phyloP scores from a whole-genome alignment of 2,113 vertebrate genomes.

The Columbina picui region DNA sequence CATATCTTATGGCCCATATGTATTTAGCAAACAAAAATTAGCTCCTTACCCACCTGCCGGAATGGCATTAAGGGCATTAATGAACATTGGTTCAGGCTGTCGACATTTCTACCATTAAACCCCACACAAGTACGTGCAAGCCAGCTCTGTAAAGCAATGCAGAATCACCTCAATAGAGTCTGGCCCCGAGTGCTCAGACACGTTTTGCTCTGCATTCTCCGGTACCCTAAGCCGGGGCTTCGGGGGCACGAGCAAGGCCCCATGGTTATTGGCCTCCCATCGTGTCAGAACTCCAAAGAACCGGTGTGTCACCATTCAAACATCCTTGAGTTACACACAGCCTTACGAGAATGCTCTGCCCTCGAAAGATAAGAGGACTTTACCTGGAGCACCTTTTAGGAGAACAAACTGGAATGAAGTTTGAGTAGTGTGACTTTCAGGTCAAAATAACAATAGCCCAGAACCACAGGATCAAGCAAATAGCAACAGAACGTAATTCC shows the following conservation, averaged over 20 bases:
- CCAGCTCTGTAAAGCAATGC: rapidly evolving
- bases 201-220: not conserved
- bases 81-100: not conserved
- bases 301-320: not conserved
- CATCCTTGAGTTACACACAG: rapidly evolving
- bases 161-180: not conserved
- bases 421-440: not conserved
- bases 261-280: not conserved
- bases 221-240: not conserved
- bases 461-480: not conserved
- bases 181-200: not conserved
- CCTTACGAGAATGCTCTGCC: not conserved
- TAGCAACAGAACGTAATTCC: not conserved
- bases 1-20: not conserved
- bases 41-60: not conserved
- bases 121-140: not conserved
- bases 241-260: not conserved
- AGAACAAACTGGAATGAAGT: not conserved
- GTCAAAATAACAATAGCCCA: not conserved
- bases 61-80: not conserved
- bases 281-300: not conserved
- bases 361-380: not conserved
- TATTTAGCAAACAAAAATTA: not conserved
- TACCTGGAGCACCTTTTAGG: not conserved
- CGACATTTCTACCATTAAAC: not conserved